Percentiles rank a stretch among this genome's conserved stretches.
These are phyloP conservation scores for Atherix ibis DNA, from an alignment of 2,888 invertebrate genomes.

Conservation along the genomic window DNA sequence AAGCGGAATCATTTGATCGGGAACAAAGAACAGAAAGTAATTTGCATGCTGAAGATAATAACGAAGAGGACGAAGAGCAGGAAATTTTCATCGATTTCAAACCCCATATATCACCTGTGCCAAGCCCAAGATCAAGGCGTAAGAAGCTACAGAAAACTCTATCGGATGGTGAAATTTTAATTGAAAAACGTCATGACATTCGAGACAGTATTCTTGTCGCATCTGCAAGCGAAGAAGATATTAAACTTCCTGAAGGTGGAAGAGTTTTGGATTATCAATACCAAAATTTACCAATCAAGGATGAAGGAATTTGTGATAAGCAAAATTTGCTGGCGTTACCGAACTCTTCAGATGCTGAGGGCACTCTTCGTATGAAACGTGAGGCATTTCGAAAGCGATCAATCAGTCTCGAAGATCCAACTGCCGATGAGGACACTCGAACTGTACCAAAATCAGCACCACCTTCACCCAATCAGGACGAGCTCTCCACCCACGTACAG, in stretches of 20 bases:
- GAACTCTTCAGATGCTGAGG: conserved; percentile 14
- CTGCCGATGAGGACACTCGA: conserved; percentile 24
- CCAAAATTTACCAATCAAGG: conserved; percentile 14
- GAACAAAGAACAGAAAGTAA: conserved; percentile 1
- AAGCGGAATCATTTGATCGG: conserved; percentile 1
- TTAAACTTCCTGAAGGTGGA: conserved; percentile 20
- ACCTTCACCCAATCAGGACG: conserved; percentile 42
- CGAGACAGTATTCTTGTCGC: conserved; percentile 37
- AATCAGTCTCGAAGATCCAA: conserved; percentile 50
- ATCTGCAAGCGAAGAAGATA: conserved; percentile 48
- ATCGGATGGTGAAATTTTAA: conserved; percentile 64
- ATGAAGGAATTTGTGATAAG: conserved; percentile 14
- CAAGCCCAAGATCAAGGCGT: conserved; percentile 38
- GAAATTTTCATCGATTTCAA: conserved; percentile 82
- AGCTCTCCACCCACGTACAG: conserved; percentile 35
- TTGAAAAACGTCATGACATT: conserved; percentile 38
- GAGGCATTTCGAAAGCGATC: conserved; percentile 60
- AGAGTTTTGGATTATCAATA: conserved; percentile 11
- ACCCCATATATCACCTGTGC: conserved; percentile 52
- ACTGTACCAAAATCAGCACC: conserved; percentile 47
- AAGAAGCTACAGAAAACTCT: conserved; percentile 53
- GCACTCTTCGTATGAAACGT: conserved; percentile 33
- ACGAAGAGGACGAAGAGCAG: conserved; percentile 44
- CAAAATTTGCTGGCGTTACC: conserved; percentile 13
- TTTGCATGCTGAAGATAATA: conserved; percentile 13